Conservation (phyloP, 2,888 invertebrate genomes). For the Scrobipalpa atriplicella region DNA sequence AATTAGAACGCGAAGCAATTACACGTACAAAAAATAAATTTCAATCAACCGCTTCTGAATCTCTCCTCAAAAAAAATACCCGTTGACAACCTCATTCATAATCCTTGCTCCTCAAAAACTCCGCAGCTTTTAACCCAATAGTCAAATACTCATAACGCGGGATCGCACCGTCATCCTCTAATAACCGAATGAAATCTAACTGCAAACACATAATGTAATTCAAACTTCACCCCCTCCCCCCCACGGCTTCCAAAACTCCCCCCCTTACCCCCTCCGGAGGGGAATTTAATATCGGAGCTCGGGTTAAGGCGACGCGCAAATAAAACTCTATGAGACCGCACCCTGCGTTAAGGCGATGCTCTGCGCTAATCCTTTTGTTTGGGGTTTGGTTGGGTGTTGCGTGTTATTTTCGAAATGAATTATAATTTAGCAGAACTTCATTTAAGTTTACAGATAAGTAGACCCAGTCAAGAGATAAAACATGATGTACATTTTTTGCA, state of each 20-base stretch:
- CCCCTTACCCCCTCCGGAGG: conserved; percentile 41
- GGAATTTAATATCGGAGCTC: conserved; percentile 77
- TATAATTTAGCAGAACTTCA: not conserved
- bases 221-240: conserved; percentile 37
- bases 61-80: conserved; percentile 2
- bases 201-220: conserved; percentile 70
- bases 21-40: not conserved
- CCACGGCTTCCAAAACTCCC: not conserved
- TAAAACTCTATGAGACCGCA: conserved; percentile 74
- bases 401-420: not conserved
- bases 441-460: too few relatives aligned
- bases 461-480: too few relatives aligned
- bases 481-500: too few relatives aligned
- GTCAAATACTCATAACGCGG: conserved; percentile 16
- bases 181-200: conserved; percentile 26
- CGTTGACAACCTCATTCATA: not conserved
- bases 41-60: not conserved
- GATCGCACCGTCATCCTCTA: conserved; percentile 29
- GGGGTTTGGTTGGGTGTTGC: not conserved
- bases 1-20: too few relatives aligned
- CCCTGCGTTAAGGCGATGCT: conserved; percentile 58
- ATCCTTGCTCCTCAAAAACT: not conserved
- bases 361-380: conserved; percentile 9
- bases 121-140: conserved; percentile 13
- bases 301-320: conserved; percentile 80